Conservation (phyloP, 2,113 vertebrate species). For the Callionymus lyra region DNA sequence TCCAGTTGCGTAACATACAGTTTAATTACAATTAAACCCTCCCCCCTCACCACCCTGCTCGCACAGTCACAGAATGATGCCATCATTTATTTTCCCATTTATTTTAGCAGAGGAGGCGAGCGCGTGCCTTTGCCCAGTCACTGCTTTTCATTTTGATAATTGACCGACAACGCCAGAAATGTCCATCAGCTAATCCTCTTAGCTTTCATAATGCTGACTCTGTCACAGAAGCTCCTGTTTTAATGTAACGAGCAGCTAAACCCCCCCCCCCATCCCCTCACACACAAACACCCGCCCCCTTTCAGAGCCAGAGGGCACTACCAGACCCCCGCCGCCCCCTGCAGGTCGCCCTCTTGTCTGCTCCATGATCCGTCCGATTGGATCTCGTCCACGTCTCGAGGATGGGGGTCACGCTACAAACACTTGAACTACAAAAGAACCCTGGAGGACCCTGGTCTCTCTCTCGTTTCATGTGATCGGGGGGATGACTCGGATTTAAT, state of each 20-base stretch:
- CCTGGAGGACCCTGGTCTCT: background rate
- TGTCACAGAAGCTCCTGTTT: conserved; percentile 66
- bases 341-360: conserved; percentile 31
- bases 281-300: too few relatives aligned
- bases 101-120: conserved; percentile 27
- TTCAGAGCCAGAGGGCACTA: conserved; percentile 18
- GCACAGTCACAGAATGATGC: conserved; percentile 23
- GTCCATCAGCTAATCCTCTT: conserved; percentile 75
- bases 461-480: conserved; percentile 31
- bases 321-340: conserved; percentile 40
- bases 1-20: conserved; percentile 57
- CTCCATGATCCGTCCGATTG: conserved; percentile 18
- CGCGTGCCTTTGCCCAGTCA: conserved; percentile 47
- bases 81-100: conserved; percentile 24
- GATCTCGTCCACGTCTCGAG: conserved; percentile 15
- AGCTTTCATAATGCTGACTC: conserved; percentile 68
- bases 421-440: background rate
- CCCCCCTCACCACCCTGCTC: conserved; percentile 6
- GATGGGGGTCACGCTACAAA: conserved; percentile 6
- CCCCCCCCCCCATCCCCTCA: too few relatives aligned
- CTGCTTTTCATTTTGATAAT: conserved; percentile 71
- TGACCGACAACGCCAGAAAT: conserved; percentile 61
- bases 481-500: conserved; percentile 49
- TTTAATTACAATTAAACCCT: conserved; percentile 8
- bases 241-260: conserved; percentile 68